Evolutionary conservation across 2,113 vertebrate genomes (phyloP), one percentile per base, ranked within the genome.

Genomic region (Xiphias gladius): DNA sequence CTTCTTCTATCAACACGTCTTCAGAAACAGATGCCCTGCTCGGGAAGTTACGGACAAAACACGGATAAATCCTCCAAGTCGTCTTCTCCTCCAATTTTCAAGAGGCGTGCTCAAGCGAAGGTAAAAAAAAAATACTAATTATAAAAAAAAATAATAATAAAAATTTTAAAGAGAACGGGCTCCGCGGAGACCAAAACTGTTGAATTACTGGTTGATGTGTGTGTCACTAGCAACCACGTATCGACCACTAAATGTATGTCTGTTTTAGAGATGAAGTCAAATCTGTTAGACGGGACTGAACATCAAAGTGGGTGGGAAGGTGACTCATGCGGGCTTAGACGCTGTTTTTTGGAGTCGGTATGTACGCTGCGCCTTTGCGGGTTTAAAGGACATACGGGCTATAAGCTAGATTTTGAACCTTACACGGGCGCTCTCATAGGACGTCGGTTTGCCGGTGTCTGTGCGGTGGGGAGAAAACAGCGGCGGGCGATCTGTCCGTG

Each of bases 11-110:
- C 80, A 69, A 58, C 84, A 63, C 70, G 52, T 83, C 87, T 78
- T 68, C 72, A 68, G 7, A 82, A 81, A 68, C 84, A 77, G 86
- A 91, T 89, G 93, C 76, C 39, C 83, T 71, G 83, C 50, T 73
- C 55, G 84, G 89, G 92, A 94, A 94, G 93, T 94, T 95, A 88
- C 82, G 77, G 54, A 62, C 64, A 54, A 79, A 87, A 69, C 87
- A 71, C 77, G 93, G 93, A 95, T 93, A 92, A 82, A 87, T 75
- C 81, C 39, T 74, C 80, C 71, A 75, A 82, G 81, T 83, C 73
- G 58, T 79, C 80, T 43, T 69, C 63, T 73, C 6, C 32, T 35
- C 35, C 80, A 58, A n/a, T 52, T 59, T 70, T 19, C 41, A 50
- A 41, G 69, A 78, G 74, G 75, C 77, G 84, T 71, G 41, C 79